phyloP scores from a whole-genome alignment of 1,140 invertebrate species.

The Belonocnema kinseyi region DNA sequence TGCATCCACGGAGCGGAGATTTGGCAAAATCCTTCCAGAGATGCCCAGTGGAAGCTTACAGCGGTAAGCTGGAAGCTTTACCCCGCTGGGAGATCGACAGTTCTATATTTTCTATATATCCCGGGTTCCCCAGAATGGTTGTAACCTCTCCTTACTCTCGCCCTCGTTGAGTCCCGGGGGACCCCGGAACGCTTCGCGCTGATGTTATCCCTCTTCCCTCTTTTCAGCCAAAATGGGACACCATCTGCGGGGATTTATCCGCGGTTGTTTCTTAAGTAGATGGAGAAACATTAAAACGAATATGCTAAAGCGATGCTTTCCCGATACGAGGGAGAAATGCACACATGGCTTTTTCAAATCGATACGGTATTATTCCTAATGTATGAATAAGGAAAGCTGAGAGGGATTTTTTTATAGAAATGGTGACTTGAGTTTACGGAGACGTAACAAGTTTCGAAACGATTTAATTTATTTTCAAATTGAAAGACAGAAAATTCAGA shows the following conservation, averaged over 20 bases:
- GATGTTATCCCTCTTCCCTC: neutral
- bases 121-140: neutral
- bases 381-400: too few relatives aligned
- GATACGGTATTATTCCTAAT: too few relatives aligned
- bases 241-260: conserved; percentile 18
- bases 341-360: conserved; percentile 1
- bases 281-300: conserved; percentile 20
- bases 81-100: conserved; percentile 60
- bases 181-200: conserved; percentile 5
- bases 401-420: too few relatives aligned
- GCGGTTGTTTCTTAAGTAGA: conserved; percentile 20
- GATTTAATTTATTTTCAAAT: too few relatives aligned
- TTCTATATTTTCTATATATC: conserved; percentile 12
- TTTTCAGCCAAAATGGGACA: conserved; percentile 1
- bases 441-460: too few relatives aligned
- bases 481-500: too few relatives aligned
- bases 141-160: conserved; percentile 6
- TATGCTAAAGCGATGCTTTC: neutral
- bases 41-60: conserved; percentile 59
- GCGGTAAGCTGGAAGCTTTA: conserved; percentile 62
- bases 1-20: conserved; percentile 27
- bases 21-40: conserved; percentile 34
- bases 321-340: neutral
- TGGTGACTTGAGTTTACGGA: too few relatives aligned
- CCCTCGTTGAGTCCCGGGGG: conserved; percentile 10